Base-by-base conservation (phyloP, 2,888 invertebrate species). In the Dioctria linearis region DNA sequence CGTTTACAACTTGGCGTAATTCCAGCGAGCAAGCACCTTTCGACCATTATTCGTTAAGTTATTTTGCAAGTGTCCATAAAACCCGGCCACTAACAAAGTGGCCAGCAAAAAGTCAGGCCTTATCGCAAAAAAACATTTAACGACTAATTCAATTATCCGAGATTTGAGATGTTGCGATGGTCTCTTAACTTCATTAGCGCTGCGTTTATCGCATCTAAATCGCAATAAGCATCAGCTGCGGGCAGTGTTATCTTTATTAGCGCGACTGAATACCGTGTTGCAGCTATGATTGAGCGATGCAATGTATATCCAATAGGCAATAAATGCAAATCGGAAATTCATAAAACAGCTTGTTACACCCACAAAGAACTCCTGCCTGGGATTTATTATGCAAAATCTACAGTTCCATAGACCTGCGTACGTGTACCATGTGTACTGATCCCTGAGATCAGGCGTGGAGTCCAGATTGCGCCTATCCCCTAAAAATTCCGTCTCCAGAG, bases 331-430 rank as follows among this genome's bases (percentile, higher is more conserved):
- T 59, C 43, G 57, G 25, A 57, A 75, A 59, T 59, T 25, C 73
- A n/a, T 3, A 57, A 49, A 75, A 59, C 59, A 25, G 59, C 73
- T 75, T 59, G 59, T 59, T 40, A 76, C 76, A 46, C 76, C 76
- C 76, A 76, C 76, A 49, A 49, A 3, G 63, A 63, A 49, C 37
- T 76, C 46, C 76, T 76, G 11, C 5, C 11, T 39, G 49, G 25
- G 63, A 76, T 63, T 76, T 76, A 76, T 61, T 76, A 76, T 76
- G 76, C 63, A 76, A 76, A 76, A 46, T 63, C 39, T 46, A 13
- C 46, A 25, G 46, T 25, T 57, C 11, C 37, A 57, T 40, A 3
- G 9, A 46, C 8, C 63, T 46, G 43, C 40, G 76, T 61, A n/a
- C 61, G 59, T 46, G n/a, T 61, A 9, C 61, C 61, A 37, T 8